These are phyloP conservation scores for Aleiodes sp. DNA, from an alignment of 1,140 invertebrate species.

Conservation along the genomic window DNA sequence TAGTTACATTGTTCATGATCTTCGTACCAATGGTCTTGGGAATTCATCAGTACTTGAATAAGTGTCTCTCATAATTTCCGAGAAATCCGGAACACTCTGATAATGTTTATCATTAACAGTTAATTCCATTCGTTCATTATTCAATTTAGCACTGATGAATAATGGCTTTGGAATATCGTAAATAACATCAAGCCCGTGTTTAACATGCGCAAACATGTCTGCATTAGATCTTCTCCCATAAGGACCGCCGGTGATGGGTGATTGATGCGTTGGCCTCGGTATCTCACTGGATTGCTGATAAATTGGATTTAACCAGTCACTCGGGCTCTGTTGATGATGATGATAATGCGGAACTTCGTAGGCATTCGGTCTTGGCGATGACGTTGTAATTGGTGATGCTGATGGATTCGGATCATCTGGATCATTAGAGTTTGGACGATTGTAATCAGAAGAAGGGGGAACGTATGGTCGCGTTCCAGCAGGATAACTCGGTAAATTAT, in stretches of 20 bases:
- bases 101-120: not conserved
- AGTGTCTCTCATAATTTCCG: not conserved
- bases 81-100: not conserved
- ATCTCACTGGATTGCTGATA: not conserved
- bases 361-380: not conserved
- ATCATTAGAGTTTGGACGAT: constrained; percentile 39
- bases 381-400: not conserved
- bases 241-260: not conserved
- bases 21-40: not conserved
- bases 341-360: not conserved
- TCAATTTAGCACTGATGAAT: not conserved
- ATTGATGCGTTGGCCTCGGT: not conserved
- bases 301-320: not conserved
- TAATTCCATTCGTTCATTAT: not conserved
- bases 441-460: constrained; percentile 1
- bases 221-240: not conserved
- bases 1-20: not conserved
- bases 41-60: constrained; percentile 15
- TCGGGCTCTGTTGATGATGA: not conserved
- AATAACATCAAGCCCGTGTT: not conserved
- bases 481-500: not conserved
- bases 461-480: not conserved
- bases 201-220: not conserved
- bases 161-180: constrained; percentile 16
- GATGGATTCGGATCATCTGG: constrained; percentile 56